Evolutionary conservation across 2,888 invertebrate species (phyloP).

Genomic region (Zygogramma bicolorata): DNA sequence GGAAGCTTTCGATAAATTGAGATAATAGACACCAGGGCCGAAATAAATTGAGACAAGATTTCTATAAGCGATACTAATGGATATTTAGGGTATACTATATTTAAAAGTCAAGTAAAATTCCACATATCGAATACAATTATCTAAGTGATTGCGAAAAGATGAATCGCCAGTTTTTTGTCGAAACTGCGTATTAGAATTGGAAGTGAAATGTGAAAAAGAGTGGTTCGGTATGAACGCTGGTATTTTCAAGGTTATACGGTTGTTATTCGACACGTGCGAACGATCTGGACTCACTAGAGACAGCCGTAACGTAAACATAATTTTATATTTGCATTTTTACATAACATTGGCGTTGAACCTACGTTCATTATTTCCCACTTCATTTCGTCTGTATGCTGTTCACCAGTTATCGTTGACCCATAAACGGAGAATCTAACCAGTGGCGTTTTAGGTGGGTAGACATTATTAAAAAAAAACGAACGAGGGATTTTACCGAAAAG

Average conservation of each 20-base stretch:
- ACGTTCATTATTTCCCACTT: constrained; percentile 3
- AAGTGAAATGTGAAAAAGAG: constrained; percentile 23
- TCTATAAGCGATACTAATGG: too few relatives aligned
- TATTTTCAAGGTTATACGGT: constrained; percentile 27
- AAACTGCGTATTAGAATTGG: neutral
- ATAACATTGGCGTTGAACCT: constrained; percentile 15
- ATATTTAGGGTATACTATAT: too few relatives aligned
- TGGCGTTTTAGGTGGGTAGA: neutral
- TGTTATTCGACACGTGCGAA: constrained; percentile 31
- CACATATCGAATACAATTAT: too few relatives aligned
- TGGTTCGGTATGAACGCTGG: neutral
- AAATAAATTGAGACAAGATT: too few relatives aligned
- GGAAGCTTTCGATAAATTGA: too few relatives aligned
- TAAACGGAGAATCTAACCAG: neutral
- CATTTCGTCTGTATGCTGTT: neutral
- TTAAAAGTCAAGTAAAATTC: too few relatives aligned
- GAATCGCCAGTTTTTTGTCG: neutral
- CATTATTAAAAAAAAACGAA: too few relatives aligned
- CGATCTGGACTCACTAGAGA: constrained; percentile 6
- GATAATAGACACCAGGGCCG: too few relatives aligned
- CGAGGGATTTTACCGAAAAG: too few relatives aligned
- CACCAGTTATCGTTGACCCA: neutral
- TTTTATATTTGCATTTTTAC: constrained; percentile 16
- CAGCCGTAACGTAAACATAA: constrained; percentile 12
- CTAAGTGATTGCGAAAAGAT: too few relatives aligned